These are phyloP conservation scores for Dorcus parallelipipedus DNA, from an alignment of 2,888 invertebrate species.

Conservation along the genomic window DNA sequence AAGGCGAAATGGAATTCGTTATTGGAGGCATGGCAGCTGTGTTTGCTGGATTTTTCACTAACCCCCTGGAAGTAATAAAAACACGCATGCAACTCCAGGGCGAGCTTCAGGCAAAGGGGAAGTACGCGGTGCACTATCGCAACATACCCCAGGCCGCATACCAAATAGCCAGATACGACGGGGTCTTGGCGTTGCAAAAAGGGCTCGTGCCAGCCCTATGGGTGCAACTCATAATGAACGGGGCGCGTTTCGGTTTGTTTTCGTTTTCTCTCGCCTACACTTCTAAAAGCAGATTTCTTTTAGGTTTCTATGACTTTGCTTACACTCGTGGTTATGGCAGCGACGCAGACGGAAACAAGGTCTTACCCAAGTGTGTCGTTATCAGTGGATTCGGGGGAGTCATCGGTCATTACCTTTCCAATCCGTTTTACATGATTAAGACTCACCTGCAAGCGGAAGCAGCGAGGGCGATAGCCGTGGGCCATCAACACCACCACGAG, in stretches of 20 bases:
- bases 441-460: slow-evolving; percentile 80
- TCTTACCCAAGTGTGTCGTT: slow-evolving; percentile 49
- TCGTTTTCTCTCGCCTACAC: not conserved
- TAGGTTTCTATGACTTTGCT: slow-evolving; percentile 41
- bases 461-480: slow-evolving; percentile 74
- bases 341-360: slow-evolving; percentile 51
- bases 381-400: slow-evolving; percentile 63
- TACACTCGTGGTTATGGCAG: slow-evolving; percentile 44
- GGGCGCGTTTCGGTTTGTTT: slow-evolving; percentile 51
- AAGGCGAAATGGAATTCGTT: slow-evolving; percentile 39
- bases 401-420: slow-evolving; percentile 65
- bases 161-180: slow-evolving; percentile 59
- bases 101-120: slow-evolving; percentile 56
- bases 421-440: slow-evolving; percentile 78
- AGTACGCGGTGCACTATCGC: slow-evolving; percentile 60
- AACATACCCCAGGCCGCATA: slow-evolving; percentile 74
- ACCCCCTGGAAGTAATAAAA: slow-evolving; percentile 87
- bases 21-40: slow-evolving; percentile 57
- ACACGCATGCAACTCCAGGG: slow-evolving; percentile 82
- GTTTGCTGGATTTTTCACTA: slow-evolving; percentile 74
- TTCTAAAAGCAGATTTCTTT: not conserved
- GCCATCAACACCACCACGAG: slow-evolving; percentile 72
- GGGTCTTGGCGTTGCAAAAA: slow-evolving; percentile 68
- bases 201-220: slow-evolving; percentile 80
- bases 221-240: slow-evolving; percentile 70